Percentiles rank a stretch among this genome's conserved stretches.
Evolutionary conservation across 2,113 vertebrate species (phyloP).

Genomic region (Lycaon pictus): DNA sequence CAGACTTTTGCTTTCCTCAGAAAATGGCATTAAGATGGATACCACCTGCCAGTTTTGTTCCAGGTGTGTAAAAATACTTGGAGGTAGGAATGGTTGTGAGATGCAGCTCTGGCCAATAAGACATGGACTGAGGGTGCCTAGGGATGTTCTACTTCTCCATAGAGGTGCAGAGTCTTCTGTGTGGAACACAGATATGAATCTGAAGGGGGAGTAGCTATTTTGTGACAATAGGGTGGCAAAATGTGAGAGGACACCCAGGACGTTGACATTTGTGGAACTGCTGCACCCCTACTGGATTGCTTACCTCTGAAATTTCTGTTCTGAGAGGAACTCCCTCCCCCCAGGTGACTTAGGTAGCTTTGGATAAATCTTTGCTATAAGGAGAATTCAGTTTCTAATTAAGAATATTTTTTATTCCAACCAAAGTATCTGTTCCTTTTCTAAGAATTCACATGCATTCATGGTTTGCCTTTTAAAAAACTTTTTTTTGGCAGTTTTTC

Average conservation of each 20-base stretch:
- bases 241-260: not conserved
- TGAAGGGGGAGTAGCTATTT: not conserved
- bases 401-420: not conserved
- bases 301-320: not conserved
- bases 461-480: not conserved
- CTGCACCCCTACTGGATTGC: rapidly evolving
- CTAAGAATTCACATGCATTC: not conserved
- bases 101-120: not conserved
- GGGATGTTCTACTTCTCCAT: not conserved
- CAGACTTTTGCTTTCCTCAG: not conserved
- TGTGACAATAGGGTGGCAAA: not conserved
- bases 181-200: not conserved
- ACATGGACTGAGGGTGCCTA: rapidly evolving
- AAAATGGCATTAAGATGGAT: not conserved
- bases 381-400: not conserved
- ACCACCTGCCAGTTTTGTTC: not conserved
- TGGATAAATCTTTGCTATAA: not conserved
- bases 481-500: not conserved
- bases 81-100: not conserved
- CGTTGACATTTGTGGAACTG: not conserved
- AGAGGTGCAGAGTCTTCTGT: not conserved
- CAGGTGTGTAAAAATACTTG: not conserved
- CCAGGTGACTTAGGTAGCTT: not conserved
- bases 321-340: not conserved
- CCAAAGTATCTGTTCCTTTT: not conserved